Percentiles rank a stretch among this genome's conserved stretches.
Evolutionary conservation across 2,113 vertebrate genomes (phyloP).

Genomic region (Trogon melanurus): DNA sequence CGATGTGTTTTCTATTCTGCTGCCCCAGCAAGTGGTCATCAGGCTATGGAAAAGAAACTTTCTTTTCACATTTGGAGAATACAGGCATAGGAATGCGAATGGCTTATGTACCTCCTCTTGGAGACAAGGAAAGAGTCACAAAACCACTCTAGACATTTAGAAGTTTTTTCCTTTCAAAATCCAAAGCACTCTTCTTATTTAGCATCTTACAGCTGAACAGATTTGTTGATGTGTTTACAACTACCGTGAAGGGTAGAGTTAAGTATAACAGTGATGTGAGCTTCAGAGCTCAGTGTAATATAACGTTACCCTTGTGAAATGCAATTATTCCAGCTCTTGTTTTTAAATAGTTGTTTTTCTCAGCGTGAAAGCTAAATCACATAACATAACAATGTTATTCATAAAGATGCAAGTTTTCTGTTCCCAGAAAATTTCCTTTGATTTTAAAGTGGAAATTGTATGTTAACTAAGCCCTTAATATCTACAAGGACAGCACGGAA

Average conservation of each 20-base stretch:
- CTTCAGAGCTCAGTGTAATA: slow-evolving; percentile 56
- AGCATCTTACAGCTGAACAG: slow-evolving; percentile 55
- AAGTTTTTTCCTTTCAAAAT: slow-evolving; percentile 61
- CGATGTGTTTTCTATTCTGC: slow-evolving; percentile 50
- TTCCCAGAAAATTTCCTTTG: slow-evolving; percentile 32
- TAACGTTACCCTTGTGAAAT: slow-evolving; percentile 66
- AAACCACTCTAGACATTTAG: slow-evolving; percentile 53
- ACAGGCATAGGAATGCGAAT: neutral
- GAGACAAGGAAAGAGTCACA: slow-evolving; percentile 57
- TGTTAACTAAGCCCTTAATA: neutral
- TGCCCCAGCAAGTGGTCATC: slow-evolving; percentile 34
- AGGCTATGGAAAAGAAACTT: slow-evolving; percentile 8
- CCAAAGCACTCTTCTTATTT: slow-evolving; percentile 43
- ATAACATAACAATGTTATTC: neutral
- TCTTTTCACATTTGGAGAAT: slow-evolving; percentile 41
- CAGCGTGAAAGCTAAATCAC: slow-evolving; percentile 41
- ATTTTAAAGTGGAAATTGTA: slow-evolving; percentile 35
- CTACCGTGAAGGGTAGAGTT: slow-evolving; percentile 60
- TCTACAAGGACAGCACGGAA: neutral
- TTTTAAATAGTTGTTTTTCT: slow-evolving; percentile 70
- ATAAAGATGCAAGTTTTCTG: neutral
- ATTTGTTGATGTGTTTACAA: slow-evolving; percentile 66
- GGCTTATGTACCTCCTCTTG: slow-evolving; percentile 44
- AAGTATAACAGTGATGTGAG: slow-evolving; percentile 60
- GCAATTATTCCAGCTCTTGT: slow-evolving; percentile 71